Evolutionary conservation across 37 sponge, comb jelly and placozoan genomes (phyloP), one percentile per base, ranked within the genome.

Genomic region (Ephydatia muelleri): DNA sequence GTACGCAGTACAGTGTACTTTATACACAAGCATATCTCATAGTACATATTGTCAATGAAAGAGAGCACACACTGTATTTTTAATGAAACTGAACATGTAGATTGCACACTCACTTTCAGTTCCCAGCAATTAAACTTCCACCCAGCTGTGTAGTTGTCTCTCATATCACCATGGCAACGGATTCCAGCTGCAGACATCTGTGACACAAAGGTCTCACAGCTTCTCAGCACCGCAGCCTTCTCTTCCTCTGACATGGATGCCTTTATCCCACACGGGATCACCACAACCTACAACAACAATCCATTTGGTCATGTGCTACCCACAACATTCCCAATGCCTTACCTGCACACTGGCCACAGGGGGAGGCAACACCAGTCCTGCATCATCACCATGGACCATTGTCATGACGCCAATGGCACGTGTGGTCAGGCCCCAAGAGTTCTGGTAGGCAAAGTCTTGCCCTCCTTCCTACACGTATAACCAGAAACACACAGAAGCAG

Each of bases 91-190:
- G n/a, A n/a, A n/a, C n/a, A n/a, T n/a, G n/a, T n/a, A n/a, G n/a
- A n/a, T n/a, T n/a, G n/a, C 47, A 43, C 21, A 73, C 67, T 68
- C n/a, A 92, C 97, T 87, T 93, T 93, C 82, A 95, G 80, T 72
- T 97, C 96, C 94, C 97, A 98, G 84, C 96, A 92, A 70, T 98
- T 92, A 86, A 93, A 98, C 83, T 98, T 98, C 99, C 99, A 98
- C 9, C 99, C 99, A 9, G 95, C 84, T 22, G 89, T 86, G 75
- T 96, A 96, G 89, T 98, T 96, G 66, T 93, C 95, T 38, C 99
- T 78, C 65, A 82, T 73, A 72, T 98, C 99, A 27, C 88, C 89
- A 68, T 69, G 88, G 39, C 77, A 75, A 77, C 95, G 88, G 38
- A 96, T 23, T 21, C 94, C 97, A 2, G 82, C 92, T 0, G 34